Conservation (phyloP, 2,113 vertebrate genomes). For the Ammospiza nelsoni region DNA sequence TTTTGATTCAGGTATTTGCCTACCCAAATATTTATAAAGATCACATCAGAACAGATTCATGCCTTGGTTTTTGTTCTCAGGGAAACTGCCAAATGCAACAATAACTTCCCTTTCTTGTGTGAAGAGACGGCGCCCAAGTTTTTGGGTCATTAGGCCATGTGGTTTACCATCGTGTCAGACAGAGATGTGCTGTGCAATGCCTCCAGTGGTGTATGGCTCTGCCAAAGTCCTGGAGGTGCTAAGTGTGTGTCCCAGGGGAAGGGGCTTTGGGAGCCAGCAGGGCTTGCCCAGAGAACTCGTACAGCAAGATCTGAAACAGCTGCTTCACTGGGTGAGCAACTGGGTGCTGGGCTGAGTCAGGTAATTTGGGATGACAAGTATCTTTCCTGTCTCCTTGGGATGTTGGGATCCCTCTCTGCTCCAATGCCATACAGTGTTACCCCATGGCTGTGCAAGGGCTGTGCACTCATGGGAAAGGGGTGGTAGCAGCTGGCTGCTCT, state of each 20-base stretch:
- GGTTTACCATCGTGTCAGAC: background rate
- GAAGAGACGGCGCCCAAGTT: background rate
- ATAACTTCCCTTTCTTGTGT: background rate
- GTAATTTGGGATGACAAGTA: background rate
- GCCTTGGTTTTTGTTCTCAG: background rate
- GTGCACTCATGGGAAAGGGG: background rate
- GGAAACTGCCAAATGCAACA: background rate
- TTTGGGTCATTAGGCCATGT: background rate
- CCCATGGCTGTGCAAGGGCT: fast-evolving
- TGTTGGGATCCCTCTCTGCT: background rate
- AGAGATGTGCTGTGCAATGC: background rate
- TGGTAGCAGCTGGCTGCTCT: background rate
- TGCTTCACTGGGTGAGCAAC: background rate
- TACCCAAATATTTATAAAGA: background rate
- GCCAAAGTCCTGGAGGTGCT: background rate
- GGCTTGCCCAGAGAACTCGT: background rate
- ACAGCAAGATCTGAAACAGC: background rate
- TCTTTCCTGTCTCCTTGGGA: background rate
- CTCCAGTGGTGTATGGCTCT: background rate
- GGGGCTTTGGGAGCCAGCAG: background rate
- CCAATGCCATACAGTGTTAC: too few relatives aligned
- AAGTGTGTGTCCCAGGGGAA: background rate
- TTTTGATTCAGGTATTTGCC: slow-evolving; percentile 24
- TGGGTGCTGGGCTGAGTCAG: background rate
- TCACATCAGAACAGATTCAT: background rate